Evolutionary conservation across 2,113 vertebrate species (phyloP).

Genomic region (Grallaria varia): DNA sequence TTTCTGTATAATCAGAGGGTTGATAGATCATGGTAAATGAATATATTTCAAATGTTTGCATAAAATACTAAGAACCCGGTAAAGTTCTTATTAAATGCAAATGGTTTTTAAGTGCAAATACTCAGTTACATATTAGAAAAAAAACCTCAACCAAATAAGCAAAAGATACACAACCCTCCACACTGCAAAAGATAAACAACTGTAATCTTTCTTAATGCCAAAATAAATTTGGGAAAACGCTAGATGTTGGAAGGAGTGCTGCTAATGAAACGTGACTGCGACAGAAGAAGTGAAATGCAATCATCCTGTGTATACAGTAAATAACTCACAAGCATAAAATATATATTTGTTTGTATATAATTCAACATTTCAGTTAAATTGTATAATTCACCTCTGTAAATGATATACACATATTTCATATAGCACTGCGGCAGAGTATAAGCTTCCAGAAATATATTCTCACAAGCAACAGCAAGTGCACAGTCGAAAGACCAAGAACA

Average conservation of each 20-base stretch:
- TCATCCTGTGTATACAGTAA: background rate
- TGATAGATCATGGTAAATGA: fast-evolving
- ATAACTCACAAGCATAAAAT: background rate
- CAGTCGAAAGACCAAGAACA: background rate
- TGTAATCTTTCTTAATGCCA: background rate
- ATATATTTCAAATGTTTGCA: background rate
- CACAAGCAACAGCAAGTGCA: background rate
- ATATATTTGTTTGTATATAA: background rate
- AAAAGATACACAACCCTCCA: background rate
- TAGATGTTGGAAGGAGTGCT: background rate
- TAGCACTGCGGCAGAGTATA: background rate
- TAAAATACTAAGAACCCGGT: background rate
- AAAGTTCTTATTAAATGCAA: background rate
- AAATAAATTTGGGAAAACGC: background rate
- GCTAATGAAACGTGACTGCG: background rate
- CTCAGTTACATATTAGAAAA: background rate
- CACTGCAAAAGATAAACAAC: background rate
- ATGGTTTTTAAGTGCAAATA: background rate
- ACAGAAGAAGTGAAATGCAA: background rate
- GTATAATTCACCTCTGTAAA: background rate
- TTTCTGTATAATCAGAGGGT: background rate
- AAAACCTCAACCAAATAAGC: background rate
- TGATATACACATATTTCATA: background rate
- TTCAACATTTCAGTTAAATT: background rate
- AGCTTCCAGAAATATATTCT: background rate